Conservation (phyloP, 2,113 vertebrate genomes). For the Oreochromis spilurus region DNA sequence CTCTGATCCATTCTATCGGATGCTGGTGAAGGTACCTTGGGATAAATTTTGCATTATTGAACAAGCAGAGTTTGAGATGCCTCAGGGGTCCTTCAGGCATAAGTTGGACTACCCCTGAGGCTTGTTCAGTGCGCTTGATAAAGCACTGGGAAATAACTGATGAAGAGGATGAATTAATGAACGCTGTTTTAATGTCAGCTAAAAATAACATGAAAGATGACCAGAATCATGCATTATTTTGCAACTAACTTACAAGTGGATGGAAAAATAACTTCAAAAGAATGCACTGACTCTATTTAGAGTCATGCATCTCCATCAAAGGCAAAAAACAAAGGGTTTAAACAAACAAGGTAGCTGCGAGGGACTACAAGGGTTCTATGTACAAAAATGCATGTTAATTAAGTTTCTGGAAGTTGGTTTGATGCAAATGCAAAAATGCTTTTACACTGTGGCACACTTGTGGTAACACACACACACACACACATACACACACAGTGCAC, state of each 20-base stretch:
- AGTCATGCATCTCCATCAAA: conserved; percentile 57
- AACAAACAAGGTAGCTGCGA: conserved; percentile 61
- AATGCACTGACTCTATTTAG: conserved; percentile 43
- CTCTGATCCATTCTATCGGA: conserved; percentile 38
- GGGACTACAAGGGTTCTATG: conserved; percentile 45
- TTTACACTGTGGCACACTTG: conserved; percentile 7
- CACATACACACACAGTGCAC: conserved; percentile 52
- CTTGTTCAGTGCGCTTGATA: conserved; percentile 51
- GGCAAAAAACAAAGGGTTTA: conserved; percentile 52
- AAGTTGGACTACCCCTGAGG: conserved; percentile 61
- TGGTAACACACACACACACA: background rate
- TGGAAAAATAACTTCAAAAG: conserved; percentile 64
- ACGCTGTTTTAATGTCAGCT: conserved; percentile 56
- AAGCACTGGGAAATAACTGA: conserved; percentile 47
- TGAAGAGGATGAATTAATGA: conserved; percentile 63
- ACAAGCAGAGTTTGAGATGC: conserved; percentile 59
- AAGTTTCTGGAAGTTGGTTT: conserved; percentile 36
- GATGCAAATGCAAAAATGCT: conserved; percentile 27
- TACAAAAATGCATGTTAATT: conserved; percentile 56
- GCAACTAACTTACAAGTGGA: conserved; percentile 22
- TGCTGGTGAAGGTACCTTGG: conserved; percentile 51
- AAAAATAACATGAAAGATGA: conserved; percentile 74
- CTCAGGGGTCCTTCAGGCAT: conserved; percentile 62
- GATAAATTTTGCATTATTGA: conserved; percentile 69
- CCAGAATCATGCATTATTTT: conserved; percentile 64